phyloP scores from a whole-genome alignment of 2,113 vertebrate genomes.

The Coregonus clupeaformis region DNA sequence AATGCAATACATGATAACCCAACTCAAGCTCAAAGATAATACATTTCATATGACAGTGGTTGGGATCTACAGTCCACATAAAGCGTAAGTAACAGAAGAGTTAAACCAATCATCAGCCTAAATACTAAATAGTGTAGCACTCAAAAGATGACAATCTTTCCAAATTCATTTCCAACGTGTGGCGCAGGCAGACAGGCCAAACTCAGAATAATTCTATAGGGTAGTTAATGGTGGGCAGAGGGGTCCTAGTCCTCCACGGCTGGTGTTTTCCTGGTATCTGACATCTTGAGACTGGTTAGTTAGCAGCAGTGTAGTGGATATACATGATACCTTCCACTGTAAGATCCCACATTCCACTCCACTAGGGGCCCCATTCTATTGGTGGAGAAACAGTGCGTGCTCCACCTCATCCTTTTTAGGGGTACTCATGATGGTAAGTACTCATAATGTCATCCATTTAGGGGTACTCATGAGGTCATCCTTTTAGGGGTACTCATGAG shows the following conservation, averaged over 20 bases:
- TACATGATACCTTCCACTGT: not conserved
- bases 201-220: conserved; percentile 21
- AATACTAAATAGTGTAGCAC: conserved; percentile 36
- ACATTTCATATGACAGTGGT: conserved; percentile 34
- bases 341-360: not conserved
- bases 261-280: conserved; percentile 49
- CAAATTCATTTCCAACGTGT: conserved; percentile 4
- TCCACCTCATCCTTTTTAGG: not conserved
- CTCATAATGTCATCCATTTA: not conserved
- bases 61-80: conserved; percentile 38
- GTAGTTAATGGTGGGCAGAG: conserved; percentile 5
- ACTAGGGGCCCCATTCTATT: not conserved
- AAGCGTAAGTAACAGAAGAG: conserved; percentile 60
- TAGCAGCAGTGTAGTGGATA: conserved; percentile 31
- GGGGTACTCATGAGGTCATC: not conserved
- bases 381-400: not conserved
- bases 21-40: conserved; percentile 58
- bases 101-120: conserved; percentile 46
- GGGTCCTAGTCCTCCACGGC: conserved; percentile 34
- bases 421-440: not conserved
- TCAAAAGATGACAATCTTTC: conserved; percentile 21
- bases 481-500: not conserved
- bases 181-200: not conserved
- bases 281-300: conserved; percentile 22
- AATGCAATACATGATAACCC: conserved; percentile 41